Evolutionary conservation across 2,888 invertebrate genomes (phyloP).

Genomic region (Hirtodrosophila confusa): DNA sequence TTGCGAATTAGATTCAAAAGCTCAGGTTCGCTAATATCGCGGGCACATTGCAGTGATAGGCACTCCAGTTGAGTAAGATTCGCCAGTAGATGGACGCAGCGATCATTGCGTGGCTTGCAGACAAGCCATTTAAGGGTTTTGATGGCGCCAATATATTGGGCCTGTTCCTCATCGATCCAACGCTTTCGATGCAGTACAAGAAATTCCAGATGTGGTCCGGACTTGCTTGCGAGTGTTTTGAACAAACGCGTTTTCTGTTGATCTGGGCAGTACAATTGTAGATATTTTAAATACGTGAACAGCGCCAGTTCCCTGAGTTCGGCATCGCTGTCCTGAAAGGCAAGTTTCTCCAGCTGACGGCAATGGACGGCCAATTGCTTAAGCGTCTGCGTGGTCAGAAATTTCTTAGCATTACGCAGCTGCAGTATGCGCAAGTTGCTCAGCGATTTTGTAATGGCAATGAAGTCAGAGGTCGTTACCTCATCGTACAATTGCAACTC

Average conservation of each 20-base stretch:
- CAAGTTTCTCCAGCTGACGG: constrained; percentile 46
- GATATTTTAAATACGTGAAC: constrained; percentile 49
- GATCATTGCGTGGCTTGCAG: constrained; percentile 62
- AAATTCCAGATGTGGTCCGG: constrained; percentile 45
- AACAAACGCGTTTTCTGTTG: constrained; percentile 54
- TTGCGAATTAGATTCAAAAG: constrained; percentile 48
- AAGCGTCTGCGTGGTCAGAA: constrained; percentile 50
- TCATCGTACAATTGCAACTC: constrained; percentile 61
- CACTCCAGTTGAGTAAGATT: constrained; percentile 54
- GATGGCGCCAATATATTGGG: constrained; percentile 51
- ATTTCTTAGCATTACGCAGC: constrained; percentile 59
- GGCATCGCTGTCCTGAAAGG: constrained; percentile 66
- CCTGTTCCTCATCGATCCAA: constrained; percentile 65
- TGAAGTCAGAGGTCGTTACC: constrained; percentile 56
- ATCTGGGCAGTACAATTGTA: constrained; percentile 63
- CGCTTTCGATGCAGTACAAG: constrained; percentile 64
- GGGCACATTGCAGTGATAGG: constrained; percentile 60
- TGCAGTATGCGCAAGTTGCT: constrained; percentile 50
- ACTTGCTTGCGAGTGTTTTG: constrained; percentile 44
- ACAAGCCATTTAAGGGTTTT: constrained; percentile 56
- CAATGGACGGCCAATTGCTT: constrained; percentile 53
- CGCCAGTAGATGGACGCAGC: constrained; percentile 48
- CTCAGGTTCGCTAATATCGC: constrained; percentile 58
- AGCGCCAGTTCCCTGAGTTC: constrained; percentile 53
- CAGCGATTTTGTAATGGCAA: constrained; percentile 49